Evolutionary conservation across 2,888 invertebrate species (phyloP), one percentile per base, ranked within the genome.

Genomic region (Pelosia muscerda): DNA sequence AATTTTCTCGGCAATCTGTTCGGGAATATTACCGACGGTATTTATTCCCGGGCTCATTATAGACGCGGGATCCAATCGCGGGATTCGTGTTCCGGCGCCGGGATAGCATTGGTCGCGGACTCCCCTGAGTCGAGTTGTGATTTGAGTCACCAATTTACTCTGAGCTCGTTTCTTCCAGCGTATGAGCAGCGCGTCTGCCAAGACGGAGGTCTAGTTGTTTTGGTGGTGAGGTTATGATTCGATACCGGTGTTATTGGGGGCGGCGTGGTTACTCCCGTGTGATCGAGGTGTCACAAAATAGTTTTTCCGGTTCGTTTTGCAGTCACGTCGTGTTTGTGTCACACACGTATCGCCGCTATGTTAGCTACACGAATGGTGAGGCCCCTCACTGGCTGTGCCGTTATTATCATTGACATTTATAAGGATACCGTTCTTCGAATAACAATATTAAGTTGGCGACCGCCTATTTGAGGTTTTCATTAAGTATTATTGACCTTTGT

Each of bases 41-140:
- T 91, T 91, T 90, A 92, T 92, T 87, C 89, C 87, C 86, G 84
- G 83, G 85, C 86, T 91, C 89, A 92, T 92, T 91, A 91, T 84
- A 78, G 82, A 75, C 79, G 82, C 81, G 81, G 81, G 86, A 90
- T 89, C 91, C 90, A 91, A 92, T 91, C 88, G 87, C 79, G 83
- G 81, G 74, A 75, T 76, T 74, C 79, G 81, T 78, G 77, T 81
- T 83, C 82, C 83, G 79, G 78, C 75, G 82, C 75, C 77, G 73
- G 81, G 85, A 86, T 85, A 86, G 84, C 88, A 90, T 91, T 89
- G 92, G 91, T 84, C 83, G 88, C 76, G 65, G 69, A 82, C 81
- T 90, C 91, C 91, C 92, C 75, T 70, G 90, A 86, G 90, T 77
- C 83, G 75, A 79, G 83, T 88, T 84, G 85, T 84, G 86, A 81